Conservation (phyloP, 2,888 invertebrate species). For the Bellardia pandia region DNA sequence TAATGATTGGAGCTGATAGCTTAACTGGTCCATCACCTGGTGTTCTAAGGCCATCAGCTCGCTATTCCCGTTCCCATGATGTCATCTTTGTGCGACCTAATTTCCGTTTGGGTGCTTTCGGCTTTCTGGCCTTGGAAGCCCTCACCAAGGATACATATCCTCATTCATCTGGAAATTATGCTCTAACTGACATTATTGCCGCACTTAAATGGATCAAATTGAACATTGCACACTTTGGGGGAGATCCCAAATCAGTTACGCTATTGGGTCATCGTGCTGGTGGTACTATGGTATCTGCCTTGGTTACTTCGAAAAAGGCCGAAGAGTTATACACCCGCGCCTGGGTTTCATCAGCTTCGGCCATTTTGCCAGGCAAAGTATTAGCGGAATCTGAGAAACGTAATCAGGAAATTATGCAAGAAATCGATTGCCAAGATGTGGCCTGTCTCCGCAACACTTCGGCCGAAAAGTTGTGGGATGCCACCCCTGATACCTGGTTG, state of each 20-base stretch:
- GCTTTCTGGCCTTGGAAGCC: conserved; percentile 91
- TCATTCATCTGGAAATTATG: conserved; percentile 93
- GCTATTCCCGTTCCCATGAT: conserved; percentile 90
- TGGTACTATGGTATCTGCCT: conserved; percentile 91
- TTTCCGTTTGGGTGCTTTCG: conserved; percentile 91
- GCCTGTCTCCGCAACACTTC: conserved; percentile 86
- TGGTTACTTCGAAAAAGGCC: conserved; percentile 86
- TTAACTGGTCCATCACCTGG: conserved; percentile 91
- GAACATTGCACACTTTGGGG: conserved; percentile 94
- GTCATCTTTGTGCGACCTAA: conserved; percentile 94
- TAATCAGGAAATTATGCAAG: conserved; percentile 87
- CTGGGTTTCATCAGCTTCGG: conserved; percentile 92
- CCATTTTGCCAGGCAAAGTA: conserved; percentile 88
- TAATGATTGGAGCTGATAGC: conserved; percentile 91
- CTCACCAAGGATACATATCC: conserved; percentile 89
- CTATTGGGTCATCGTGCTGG: conserved; percentile 94
- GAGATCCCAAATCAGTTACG: conserved; percentile 91
- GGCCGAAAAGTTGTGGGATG: conserved; percentile 87
- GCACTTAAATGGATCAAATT: conserved; percentile 92
- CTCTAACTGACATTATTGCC: conserved; percentile 90
- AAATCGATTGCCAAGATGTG: conserved; percentile 86
- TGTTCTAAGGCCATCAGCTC: conserved; percentile 89
- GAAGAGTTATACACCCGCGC: conserved; percentile 89
- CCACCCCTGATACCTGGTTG: conserved; percentile 90
- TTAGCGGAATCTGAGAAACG: conserved; percentile 86